Percentiles rank a stretch among this genome's conserved stretches.
phyloP scores from a whole-genome alignment of 1,140 invertebrate genomes.

The Drosophila oshimai region DNA sequence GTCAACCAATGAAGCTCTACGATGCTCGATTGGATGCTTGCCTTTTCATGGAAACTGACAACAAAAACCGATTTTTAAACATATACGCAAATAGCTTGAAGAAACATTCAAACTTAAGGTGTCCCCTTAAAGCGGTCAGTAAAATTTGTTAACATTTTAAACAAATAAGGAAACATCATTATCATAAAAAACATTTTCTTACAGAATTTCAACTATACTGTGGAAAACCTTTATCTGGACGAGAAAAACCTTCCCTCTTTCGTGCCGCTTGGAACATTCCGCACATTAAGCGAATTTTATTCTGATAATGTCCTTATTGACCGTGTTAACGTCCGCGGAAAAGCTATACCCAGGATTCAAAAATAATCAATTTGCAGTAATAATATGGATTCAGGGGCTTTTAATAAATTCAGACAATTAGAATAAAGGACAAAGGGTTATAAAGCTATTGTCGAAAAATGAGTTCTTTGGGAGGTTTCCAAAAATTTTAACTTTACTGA shows the following conservation, averaged over 20 bases:
- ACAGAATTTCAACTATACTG: constrained; percentile 22
- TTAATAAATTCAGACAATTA: no score
- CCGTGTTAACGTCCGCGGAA: neutral
- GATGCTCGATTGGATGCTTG: constrained; percentile 20
- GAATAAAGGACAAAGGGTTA: no score
- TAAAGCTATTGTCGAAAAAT: no score
- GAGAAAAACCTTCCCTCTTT: constrained; percentile 37
- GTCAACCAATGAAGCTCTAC: constrained; percentile 24
- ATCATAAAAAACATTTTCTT: neutral
- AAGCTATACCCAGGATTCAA: neutral
- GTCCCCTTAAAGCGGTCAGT: constrained; percentile 49
- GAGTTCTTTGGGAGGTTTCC: no score
- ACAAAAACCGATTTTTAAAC: constrained; percentile 37
- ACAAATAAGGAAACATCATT: no score
- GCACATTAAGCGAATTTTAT: constrained; percentile 2
- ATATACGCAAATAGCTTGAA: constrained; percentile 15
- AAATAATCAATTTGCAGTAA: no score
- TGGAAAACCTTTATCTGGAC: constrained; percentile 16
- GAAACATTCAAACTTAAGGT: neutral
- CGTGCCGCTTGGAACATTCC: constrained; percentile 19
- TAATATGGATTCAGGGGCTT: no score
- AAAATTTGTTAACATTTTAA: neutral
- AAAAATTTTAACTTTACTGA: no score
- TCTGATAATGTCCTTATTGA: neutral
- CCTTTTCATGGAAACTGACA: constrained; percentile 11